phyloP scores from a whole-genome alignment of 2,113 vertebrate species.

The Centropristis striata region DNA sequence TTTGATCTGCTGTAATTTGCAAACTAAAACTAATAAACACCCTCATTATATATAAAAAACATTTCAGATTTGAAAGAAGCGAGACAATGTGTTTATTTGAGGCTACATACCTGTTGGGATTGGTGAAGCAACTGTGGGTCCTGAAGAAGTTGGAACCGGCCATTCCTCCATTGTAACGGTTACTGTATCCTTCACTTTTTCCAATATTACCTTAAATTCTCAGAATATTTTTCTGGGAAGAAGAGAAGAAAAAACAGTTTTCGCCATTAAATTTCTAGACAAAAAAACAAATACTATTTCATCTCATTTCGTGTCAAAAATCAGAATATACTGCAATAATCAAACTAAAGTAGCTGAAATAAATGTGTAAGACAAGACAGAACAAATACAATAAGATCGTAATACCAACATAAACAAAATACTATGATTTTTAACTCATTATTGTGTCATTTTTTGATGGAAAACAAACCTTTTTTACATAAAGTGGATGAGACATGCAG shows the following conservation, averaged over 20 bases:
- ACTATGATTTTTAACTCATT: not conserved
- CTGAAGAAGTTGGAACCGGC: not conserved
- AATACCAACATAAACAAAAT: not conserved
- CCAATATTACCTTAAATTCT: not conserved
- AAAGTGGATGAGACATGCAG: not conserved
- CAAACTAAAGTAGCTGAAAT: not conserved
- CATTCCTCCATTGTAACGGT: constrained; percentile 60
- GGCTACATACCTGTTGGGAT: constrained; percentile 33
- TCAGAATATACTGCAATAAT: not conserved
- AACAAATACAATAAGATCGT: not conserved
- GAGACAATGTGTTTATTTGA: too few relatives aligned
- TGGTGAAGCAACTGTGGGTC: not conserved
- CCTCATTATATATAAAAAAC: too few relatives aligned
- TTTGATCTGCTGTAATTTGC: too few relatives aligned
- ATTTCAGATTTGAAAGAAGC: too few relatives aligned
- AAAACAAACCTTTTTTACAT: constrained; percentile 26
- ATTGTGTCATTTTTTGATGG: not conserved
- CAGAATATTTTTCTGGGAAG: too few relatives aligned
- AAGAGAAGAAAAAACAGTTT: too few relatives aligned
- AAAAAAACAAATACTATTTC: not conserved
- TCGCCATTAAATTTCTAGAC: too few relatives aligned
- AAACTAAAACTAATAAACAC: too few relatives aligned
- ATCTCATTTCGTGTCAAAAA: too few relatives aligned
- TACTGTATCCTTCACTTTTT: not conserved
- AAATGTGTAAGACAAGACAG: not conserved